These are phyloP conservation scores for Dynastes hyllus DNA, from an alignment of 2,888 invertebrate species.

Conservation along the genomic window DNA sequence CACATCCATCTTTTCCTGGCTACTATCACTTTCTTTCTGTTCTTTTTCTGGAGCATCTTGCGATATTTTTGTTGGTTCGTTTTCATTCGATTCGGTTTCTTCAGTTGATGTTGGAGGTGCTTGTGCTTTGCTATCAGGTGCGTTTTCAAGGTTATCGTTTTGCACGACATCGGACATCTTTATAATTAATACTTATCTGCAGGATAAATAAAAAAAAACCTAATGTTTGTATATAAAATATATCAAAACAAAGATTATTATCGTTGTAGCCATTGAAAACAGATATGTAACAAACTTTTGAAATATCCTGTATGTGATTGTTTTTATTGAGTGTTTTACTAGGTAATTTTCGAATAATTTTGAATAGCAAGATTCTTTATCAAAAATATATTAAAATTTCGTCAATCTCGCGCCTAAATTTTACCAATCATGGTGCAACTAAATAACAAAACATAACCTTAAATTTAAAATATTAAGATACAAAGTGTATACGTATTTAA, in stretches of 20 bases:
- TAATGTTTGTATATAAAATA: too few species aligned
- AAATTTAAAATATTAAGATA: background rate
- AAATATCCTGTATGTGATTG: background rate
- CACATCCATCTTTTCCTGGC: constrained; percentile 22
- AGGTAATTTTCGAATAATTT: background rate
- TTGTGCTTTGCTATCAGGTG: background rate
- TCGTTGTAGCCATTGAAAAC: too few species aligned
- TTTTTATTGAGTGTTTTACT: background rate
- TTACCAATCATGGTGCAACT: background rate
- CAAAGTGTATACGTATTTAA: background rate
- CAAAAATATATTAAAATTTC: background rate
- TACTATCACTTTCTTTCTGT: background rate
- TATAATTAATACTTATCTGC: background rate
- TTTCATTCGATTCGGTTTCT: background rate
- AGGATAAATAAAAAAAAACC: too few species aligned
- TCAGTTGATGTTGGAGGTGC: background rate
- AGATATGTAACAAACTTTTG: background rate
- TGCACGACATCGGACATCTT: constrained; percentile 9
- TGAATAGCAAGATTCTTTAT: background rate
- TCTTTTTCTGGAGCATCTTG: background rate
- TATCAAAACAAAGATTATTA: too few species aligned
- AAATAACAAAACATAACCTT: constrained; percentile 13
- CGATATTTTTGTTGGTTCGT: background rate
- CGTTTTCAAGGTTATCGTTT: background rate
- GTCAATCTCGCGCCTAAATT: background rate